Evolutionary conservation across 2,113 vertebrate genomes (phyloP).

Genomic region (Lamprologus ornatipinnis): DNA sequence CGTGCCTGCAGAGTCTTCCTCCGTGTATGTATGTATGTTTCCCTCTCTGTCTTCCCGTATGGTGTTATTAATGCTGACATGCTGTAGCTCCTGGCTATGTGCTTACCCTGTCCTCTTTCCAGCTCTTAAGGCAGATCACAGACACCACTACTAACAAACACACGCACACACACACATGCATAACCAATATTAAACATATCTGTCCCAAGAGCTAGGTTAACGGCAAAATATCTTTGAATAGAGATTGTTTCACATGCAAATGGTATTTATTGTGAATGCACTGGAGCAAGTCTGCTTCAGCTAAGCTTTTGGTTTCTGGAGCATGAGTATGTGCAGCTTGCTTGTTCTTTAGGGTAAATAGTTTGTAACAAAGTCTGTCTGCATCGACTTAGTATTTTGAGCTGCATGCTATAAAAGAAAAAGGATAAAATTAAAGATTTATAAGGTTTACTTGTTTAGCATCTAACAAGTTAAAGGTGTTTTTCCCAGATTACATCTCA

Average conservation of each 20-base stretch:
- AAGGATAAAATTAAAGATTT: not conserved
- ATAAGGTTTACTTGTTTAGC: not conserved
- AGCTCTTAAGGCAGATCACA: conserved; percentile 38
- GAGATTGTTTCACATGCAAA: not conserved
- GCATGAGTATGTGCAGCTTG: not conserved
- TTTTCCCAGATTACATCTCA: not conserved
- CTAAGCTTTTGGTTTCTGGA: not conserved
- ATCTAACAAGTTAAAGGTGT: not conserved
- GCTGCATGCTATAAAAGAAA: not conserved
- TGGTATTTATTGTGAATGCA: conserved; percentile 25
- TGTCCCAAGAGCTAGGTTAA: conserved; percentile 5
- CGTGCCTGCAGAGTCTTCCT: not conserved
- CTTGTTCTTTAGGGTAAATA: not conserved
- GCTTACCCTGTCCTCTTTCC: conserved; percentile 35
- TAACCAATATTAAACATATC: conserved; percentile 34
- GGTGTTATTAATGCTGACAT: conserved; percentile 50
- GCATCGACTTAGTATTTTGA: not conserved
- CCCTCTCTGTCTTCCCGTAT: not conserved
- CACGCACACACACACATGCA: not conserved
- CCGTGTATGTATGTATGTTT: conserved; percentile 1
- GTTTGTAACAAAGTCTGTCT: not conserved
- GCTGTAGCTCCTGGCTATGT: conserved; percentile 44
- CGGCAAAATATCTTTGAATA: not conserved
- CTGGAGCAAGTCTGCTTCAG: not conserved
- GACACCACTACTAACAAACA: conserved; percentile 27